phyloP scores from a whole-genome alignment of 2,113 vertebrate species.

The Ctenodactylus gundi region DNA sequence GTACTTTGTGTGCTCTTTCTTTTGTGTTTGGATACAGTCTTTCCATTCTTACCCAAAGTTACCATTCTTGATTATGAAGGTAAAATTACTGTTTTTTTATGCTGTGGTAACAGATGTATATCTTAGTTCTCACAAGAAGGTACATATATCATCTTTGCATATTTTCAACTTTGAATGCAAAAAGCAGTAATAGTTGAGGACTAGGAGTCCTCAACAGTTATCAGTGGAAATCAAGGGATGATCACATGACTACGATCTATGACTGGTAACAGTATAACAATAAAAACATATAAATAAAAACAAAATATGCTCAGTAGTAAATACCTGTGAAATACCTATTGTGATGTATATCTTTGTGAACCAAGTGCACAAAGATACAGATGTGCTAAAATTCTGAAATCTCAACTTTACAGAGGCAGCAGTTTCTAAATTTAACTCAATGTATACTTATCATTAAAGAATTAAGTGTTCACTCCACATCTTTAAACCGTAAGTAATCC shows the following conservation, averaged over 20 bases:
- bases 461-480: not conserved
- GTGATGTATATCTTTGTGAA: too few species aligned
- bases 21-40: not conserved
- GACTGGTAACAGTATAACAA: not conserved
- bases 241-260: not conserved
- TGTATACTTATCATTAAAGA: not conserved
- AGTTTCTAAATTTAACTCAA: not conserved
- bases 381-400: not conserved
- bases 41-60: not conserved
- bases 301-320: not conserved
- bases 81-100: not conserved
- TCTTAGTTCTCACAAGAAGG: not conserved
- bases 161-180: not conserved
- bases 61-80: not conserved
- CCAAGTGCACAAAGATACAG: not conserved
- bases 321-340: too few species aligned
- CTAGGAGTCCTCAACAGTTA: not conserved
- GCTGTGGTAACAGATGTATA: not conserved
- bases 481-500: not conserved
- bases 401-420: not conserved
- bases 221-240: not conserved
- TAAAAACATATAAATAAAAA: not conserved
- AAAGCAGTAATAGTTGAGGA: not conserved
- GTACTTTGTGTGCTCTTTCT: not conserved
- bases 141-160: not conserved